Evolutionary conservation across 2,888 invertebrate genomes (phyloP).

Genomic region (Megalurothrips usitatus): DNA sequence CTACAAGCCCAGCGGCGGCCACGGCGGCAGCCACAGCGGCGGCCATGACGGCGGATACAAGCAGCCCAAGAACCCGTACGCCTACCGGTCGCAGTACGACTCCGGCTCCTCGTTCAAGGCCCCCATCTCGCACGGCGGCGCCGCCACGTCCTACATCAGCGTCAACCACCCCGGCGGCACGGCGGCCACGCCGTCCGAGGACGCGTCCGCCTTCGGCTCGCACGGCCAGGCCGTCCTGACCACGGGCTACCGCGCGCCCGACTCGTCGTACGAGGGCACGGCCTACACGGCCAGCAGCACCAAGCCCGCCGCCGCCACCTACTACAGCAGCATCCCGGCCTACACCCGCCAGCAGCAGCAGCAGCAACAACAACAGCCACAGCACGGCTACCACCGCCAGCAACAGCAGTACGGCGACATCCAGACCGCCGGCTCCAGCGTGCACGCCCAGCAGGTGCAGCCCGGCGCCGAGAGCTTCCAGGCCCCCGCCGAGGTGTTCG

Average conservation of each 20-base stretch:
- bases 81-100: background rate
- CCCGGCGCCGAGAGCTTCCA: constrained; percentile 28
- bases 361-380: background rate
- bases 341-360: background rate
- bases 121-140: constrained; percentile 4
- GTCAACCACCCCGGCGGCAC: constrained; percentile 11
- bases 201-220: background rate
- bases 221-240: constrained; percentile 4
- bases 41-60: background rate
- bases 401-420: constrained; percentile 27
- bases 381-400: background rate
- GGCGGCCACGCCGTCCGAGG: background rate
- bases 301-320: background rate
- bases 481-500: constrained; percentile 31
- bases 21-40: background rate
- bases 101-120: background rate
- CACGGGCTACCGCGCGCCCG: constrained; percentile 5
- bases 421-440: constrained; percentile 21
- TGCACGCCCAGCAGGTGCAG: constrained; percentile 26
- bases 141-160: constrained; percentile 14
- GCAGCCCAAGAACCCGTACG: no score
- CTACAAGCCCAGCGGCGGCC: background rate
- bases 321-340: background rate
- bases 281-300: background rate
- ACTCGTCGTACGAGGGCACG: background rate